Evolutionary conservation across 2,797 vertebrate species (phyloP).

Genomic region (Orestias chungarensis): DNA sequence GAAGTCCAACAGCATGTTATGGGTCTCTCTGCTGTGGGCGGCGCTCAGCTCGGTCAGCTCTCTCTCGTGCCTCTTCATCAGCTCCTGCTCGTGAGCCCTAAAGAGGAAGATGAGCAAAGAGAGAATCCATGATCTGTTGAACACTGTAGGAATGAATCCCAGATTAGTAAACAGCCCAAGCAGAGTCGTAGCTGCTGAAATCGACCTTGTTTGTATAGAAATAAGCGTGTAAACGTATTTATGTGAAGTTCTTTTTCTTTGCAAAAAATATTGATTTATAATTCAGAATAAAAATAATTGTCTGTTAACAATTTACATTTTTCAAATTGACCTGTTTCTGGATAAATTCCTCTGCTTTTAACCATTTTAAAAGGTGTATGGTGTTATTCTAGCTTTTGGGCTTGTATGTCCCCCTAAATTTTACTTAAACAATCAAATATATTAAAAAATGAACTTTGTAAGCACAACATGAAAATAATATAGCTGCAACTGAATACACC

Average conservation of each 20-base stretch:
- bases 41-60: conserved; percentile 89
- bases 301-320: neutral
- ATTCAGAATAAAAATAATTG: neutral
- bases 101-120: conserved; percentile 24
- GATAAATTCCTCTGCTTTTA: neutral
- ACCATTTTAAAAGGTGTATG: neutral
- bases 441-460: neutral
- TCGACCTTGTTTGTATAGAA: neutral
- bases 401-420: too few relatives aligned
- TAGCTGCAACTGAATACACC: neutral
- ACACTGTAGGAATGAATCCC: too few relatives aligned
- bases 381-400: neutral
- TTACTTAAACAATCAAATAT: neutral
- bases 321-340: neutral
- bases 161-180: too few relatives aligned
- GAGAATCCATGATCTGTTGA: too few relatives aligned
- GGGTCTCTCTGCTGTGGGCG: conserved; percentile 92
- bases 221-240: neutral
- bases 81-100: conserved; percentile 96
- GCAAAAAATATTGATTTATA: neutral
- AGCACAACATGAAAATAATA: neutral
- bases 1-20: conserved; percentile 97
- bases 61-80: conserved; percentile 94
- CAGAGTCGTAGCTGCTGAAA: conserved; percentile 1
- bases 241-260: neutral